Base-by-base conservation (phyloP, 2,113 vertebrate genomes). In the Microtus oregoni region DNA sequence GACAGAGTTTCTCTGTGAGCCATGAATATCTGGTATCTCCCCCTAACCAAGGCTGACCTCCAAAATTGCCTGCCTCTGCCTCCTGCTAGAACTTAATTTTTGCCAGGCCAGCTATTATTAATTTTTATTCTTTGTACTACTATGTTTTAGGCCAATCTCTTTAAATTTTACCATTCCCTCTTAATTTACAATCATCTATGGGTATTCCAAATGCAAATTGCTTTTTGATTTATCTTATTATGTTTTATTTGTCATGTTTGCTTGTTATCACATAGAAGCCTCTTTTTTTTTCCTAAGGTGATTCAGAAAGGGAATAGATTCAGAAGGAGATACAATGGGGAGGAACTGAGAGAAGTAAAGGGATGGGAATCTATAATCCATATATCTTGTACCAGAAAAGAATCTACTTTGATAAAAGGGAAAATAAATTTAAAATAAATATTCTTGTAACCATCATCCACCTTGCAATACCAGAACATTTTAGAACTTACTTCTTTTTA, bases 391-490 rank as follows among this genome's bases (percentile, higher is more conserved):
- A 20, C 10, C 14, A 52, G 15, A 52, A 78, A 17, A 79, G 7
- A 20, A 79, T 79, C 77, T 52, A 35, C 52, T 79, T 52, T 52
- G 17, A 79, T 35, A 35, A 52, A 5, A 13, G 15, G 3, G 30
- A 35, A 77, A 77, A 32, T 52, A 50, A 9, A 17, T 77, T 30
- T 30, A 77, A 15, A 67, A 67, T 67, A 67, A 67, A 67, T 67
- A 67, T 67, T 30, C 28, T 67, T 77, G 14, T 50, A 77, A 8
- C 13, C 47, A 77, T 50, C 30, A 52, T 52, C 15, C 15, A 52
- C 28, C 26, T 15, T 4, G 47, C 7, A 3, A 0, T 11, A 32
- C 2, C 8, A 32, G 30, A 1, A 52, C 15, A 32, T 50, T 20
- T 50, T 52, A 78, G 15, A 30, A 30, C 30, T 50, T 52, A 0